phyloP scores from a whole-genome alignment of 2,888 invertebrate species.

The Sympetrum striolatum region DNA sequence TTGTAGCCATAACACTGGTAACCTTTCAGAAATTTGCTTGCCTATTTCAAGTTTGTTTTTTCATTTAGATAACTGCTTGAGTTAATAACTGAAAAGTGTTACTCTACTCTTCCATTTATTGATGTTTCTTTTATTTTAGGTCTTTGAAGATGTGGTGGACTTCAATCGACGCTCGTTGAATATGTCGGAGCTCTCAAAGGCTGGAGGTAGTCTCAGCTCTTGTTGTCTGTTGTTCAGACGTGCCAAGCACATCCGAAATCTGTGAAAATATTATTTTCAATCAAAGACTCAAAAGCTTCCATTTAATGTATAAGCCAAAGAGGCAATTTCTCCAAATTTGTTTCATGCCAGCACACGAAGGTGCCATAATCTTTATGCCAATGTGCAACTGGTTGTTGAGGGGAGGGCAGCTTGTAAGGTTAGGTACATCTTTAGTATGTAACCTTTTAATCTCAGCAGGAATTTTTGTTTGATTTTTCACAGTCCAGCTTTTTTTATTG shows the following conservation, averaged over 20 bases:
- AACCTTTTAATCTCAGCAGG: not conserved
- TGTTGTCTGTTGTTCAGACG: conserved; percentile 76
- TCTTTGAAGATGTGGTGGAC: conserved; percentile 85
- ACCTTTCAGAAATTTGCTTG: too few relatives aligned
- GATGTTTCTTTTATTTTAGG: conserved; percentile 61
- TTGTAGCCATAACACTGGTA: too few relatives aligned
- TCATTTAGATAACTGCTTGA: not conserved
- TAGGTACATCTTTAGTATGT: not conserved
- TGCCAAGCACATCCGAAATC: conserved; percentile 54
- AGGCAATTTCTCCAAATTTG: conserved; percentile 23
- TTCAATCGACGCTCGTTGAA: conserved; percentile 79
- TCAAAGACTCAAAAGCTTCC: conserved; percentile 25
- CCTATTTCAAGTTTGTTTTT: not conserved
- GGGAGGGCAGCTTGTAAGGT: not conserved
- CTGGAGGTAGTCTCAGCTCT: conserved; percentile 79
- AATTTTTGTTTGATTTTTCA: conserved; percentile 9
- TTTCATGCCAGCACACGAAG: not conserved
- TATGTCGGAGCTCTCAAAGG: conserved; percentile 80
- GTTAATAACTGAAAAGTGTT: not conserved
- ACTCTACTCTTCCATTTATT: not conserved
- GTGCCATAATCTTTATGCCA: conserved; percentile 19
- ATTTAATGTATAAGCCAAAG: conserved; percentile 6
- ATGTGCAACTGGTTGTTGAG: not conserved
- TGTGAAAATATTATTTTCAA: conserved; percentile 49
- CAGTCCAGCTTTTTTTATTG: conserved; percentile 5